These are phyloP conservation scores for Thamnophis sirtalis DNA, from an alignment of 2,113 vertebrate genomes.

Conservation along the genomic window DNA sequence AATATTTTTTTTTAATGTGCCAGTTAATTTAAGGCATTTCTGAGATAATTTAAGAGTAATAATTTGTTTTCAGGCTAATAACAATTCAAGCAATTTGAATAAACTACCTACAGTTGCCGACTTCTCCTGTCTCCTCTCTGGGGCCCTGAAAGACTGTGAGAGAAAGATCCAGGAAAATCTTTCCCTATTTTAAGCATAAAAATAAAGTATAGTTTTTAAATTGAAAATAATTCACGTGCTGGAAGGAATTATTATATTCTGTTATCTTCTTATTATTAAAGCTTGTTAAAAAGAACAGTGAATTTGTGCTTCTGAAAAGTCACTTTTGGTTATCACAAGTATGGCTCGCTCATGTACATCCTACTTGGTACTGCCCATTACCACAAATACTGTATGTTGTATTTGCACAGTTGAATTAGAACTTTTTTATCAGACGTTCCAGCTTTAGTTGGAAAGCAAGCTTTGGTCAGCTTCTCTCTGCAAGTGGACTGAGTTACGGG, in stretches of 20 bases:
- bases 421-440: neutral
- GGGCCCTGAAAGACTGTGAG: neutral
- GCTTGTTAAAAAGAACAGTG: neutral
- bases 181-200: neutral
- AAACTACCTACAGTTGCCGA: neutral
- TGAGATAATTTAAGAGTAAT: conserved; percentile 20
- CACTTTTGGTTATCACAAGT: neutral
- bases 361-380: neutral
- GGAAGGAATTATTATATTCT: neutral
- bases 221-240: neutral
- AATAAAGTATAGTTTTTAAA: neutral
- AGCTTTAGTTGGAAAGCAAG: too few relatives aligned
- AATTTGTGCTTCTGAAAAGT: neutral
- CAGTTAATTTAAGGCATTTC: conserved; percentile 61
- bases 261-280: neutral
- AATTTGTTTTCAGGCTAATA: neutral
- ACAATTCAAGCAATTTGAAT: neutral
- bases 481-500: too few relatives aligned
- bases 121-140: neutral
- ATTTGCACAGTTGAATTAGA: neutral
- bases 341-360: neutral
- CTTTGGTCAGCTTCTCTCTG: too few relatives aligned
- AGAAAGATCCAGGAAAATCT: neutral
- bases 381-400: neutral
- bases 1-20: conserved; percentile 52